phyloP scores from a whole-genome alignment of 2,797 vertebrate genomes.

The Sciurus vulgaris region DNA sequence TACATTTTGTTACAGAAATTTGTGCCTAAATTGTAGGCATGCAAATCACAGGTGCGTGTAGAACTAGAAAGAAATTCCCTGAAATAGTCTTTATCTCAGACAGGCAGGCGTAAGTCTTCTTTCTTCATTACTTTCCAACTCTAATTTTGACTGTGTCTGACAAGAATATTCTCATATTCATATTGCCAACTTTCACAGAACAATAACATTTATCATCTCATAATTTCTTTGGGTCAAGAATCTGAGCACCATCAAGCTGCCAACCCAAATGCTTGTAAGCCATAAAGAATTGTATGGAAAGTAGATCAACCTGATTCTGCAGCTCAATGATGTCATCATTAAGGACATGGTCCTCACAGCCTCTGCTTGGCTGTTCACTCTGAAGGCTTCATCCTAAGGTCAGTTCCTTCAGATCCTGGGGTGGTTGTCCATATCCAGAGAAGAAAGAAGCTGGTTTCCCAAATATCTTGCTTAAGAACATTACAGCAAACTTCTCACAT shows the following conservation, averaged over 20 bases:
- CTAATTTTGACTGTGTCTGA: neutral
- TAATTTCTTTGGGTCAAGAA: neutral
- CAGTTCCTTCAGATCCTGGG: neutral
- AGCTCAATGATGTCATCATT: neutral
- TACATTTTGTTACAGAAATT: neutral
- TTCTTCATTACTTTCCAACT: neutral
- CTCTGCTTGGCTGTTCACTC: neutral
- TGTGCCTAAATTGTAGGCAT: neutral
- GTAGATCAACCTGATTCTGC: neutral
- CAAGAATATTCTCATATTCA: neutral
- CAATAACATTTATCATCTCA: neutral
- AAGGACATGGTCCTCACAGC: neutral
- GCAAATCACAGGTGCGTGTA: neutral
- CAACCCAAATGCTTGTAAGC: neutral
- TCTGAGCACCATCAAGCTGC: neutral
- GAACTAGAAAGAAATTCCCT: neutral
- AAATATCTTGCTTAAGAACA: neutral
- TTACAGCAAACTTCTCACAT: neutral
- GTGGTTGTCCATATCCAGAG: neutral
- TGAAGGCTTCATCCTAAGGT: neutral
- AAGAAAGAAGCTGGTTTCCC: neutral
- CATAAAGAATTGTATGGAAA: neutral
- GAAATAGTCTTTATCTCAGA: neutral
- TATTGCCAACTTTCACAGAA: neutral
- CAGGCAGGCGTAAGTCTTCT: neutral